Conservation (phyloP, 1,140 invertebrate genomes). For the Drosophila navojoa region DNA sequence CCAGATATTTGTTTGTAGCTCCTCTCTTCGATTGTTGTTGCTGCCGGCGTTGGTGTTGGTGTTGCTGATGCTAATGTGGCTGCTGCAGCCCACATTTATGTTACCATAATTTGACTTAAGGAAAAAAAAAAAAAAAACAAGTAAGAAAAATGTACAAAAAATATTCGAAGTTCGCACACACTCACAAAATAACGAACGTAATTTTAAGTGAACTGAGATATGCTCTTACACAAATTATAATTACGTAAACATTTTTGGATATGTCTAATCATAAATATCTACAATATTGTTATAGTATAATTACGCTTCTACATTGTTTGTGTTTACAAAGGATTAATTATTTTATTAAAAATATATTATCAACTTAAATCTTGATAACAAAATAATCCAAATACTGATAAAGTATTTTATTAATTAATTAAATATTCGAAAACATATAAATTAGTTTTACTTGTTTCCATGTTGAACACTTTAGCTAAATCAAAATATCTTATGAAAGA, state of each 20-base stretch:
- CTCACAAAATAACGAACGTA: background rate
- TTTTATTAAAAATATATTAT: no score
- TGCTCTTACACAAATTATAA: no score
- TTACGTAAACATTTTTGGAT: no score
- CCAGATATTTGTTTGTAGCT: constrained; percentile 49
- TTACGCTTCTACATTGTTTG: no score
- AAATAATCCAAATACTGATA: no score
- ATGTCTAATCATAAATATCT: no score
- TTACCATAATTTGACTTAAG: constrained; percentile 80
- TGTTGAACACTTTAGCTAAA: background rate
- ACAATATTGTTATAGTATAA: no score
- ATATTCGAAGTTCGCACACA: constrained; percentile 6
- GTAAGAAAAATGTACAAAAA: background rate
- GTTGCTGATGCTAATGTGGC: constrained; percentile 47
- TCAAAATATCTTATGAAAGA: constrained; percentile 17
- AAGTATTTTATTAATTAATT: no score
- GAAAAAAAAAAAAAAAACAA: constrained; percentile 42
- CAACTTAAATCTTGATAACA: no score
- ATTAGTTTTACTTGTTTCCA: no score
- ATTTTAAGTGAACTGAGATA: no score
- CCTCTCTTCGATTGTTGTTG: constrained; percentile 49
- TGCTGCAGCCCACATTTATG: constrained; percentile 73
- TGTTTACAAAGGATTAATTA: no score
- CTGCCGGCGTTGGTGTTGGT: constrained; percentile 32
- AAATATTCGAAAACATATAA: background rate